A percentile compares a stretch with the other conserved stretches of the same genome.
Evolutionary conservation across 2,888 invertebrate genomes (phyloP).

Genomic region (Drosophila neutralis): DNA sequence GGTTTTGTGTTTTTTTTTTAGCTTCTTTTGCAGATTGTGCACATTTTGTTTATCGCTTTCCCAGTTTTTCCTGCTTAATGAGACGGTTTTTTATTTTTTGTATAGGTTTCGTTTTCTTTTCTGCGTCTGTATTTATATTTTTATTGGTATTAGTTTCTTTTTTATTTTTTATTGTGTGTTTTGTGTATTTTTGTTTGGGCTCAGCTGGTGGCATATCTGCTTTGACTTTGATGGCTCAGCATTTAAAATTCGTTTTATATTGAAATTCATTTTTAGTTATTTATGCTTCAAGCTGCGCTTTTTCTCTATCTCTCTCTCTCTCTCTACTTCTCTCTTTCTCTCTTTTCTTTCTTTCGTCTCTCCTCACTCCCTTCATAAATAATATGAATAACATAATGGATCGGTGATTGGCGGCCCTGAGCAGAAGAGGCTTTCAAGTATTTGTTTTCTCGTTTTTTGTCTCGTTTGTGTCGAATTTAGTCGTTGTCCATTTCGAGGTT

Average conservation of each 20-base stretch:
- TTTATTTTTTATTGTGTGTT: slow-evolving; percentile 21
- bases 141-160: slow-evolving; percentile 15
- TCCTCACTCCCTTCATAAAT: neutral
- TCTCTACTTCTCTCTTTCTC: slow-evolving; percentile 10
- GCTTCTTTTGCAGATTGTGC: slow-evolving; percentile 67
- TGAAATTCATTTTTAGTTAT: slow-evolving; percentile 72
- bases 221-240: slow-evolving; percentile 72
- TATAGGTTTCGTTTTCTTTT: slow-evolving; percentile 42
- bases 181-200: slow-evolving; percentile 26
- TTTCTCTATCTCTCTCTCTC: slow-evolving; percentile 31
- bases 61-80: slow-evolving; percentile 62
- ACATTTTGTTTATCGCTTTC: slow-evolving; percentile 52
- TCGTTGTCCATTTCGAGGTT: slow-evolving; percentile 37
- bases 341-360: neutral
- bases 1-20: slow-evolving; percentile 26
- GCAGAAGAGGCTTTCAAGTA: slow-evolving; percentile 44
- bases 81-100: slow-evolving; percentile 40
- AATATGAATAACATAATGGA: slow-evolving; percentile 50
- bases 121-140: slow-evolving; percentile 22
- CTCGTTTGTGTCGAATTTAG: slow-evolving; percentile 38
- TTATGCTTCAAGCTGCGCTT: slow-evolving; percentile 69
- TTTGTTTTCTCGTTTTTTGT: slow-evolving; percentile 34
- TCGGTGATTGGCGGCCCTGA: slow-evolving; percentile 67
- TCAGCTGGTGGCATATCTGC: slow-evolving; percentile 51
- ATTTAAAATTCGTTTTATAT: slow-evolving; percentile 66